These are phyloP conservation scores for Folsomia manolachei DNA, from an alignment of 2,888 invertebrate genomes.

Conservation along the genomic window DNA sequence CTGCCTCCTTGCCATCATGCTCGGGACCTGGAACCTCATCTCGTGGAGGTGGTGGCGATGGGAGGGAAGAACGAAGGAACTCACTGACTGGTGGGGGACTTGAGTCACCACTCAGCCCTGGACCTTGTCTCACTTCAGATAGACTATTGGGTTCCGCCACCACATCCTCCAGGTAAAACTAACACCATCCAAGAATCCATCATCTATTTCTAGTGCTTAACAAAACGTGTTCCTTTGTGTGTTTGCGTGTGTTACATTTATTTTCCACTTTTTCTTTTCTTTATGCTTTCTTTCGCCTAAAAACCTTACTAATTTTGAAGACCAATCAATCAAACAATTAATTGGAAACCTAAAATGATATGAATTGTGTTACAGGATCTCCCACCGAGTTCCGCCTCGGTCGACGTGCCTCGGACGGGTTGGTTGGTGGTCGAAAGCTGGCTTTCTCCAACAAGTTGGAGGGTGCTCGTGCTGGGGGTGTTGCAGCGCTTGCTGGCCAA, in stretches of 20 bases:
- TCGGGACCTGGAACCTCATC: slow-evolving; percentile 28
- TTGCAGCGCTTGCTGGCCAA: slow-evolving; percentile 41
- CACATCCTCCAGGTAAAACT: slow-evolving; percentile 45
- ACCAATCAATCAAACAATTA: too few relatives aligned
- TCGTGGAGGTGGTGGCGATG: slow-evolving; percentile 22
- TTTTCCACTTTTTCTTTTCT: too few relatives aligned
- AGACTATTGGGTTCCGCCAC: slow-evolving; percentile 46
- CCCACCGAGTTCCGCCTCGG: slow-evolving; percentile 74
- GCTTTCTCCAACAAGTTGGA: slow-evolving; percentile 46
- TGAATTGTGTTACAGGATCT: slow-evolving; percentile 61
- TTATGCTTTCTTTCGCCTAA: too few relatives aligned
- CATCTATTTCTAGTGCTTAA: not conserved
- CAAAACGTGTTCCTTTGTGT: too few relatives aligned
- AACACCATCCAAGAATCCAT: not conserved
- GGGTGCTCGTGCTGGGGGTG: slow-evolving; percentile 47
- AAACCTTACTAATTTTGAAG: too few relatives aligned
- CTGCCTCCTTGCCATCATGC: slow-evolving; percentile 47
- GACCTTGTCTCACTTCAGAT: slow-evolving; percentile 43
- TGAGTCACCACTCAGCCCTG: slow-evolving; percentile 45
- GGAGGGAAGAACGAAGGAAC: slow-evolving; percentile 32
- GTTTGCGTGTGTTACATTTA: too few relatives aligned
- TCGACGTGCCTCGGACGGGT: slow-evolving; percentile 83
- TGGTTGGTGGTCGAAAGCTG: slow-evolving; percentile 62
- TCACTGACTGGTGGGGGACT: slow-evolving; percentile 42
- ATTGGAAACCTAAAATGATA: too few relatives aligned